Conservation (phyloP, 2,888 invertebrate species). For the Agelastica alni region DNA sequence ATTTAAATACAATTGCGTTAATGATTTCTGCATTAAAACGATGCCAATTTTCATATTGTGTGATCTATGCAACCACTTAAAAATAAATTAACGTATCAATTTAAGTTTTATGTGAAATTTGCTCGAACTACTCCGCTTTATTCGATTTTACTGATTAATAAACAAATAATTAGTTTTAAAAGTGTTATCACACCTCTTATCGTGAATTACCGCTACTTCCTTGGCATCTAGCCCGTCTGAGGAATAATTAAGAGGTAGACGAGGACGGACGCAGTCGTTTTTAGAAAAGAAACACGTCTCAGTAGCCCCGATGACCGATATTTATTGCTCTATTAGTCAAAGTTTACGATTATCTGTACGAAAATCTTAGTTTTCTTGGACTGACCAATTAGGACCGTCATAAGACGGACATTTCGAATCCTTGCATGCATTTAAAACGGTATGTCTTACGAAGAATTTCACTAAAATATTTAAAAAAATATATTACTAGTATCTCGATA, state of each 20-base stretch:
- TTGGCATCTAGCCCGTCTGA: constrained; percentile 6
- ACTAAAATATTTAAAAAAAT: too few relatives aligned
- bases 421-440: too few relatives aligned
- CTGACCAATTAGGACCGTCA: constrained; percentile 40
- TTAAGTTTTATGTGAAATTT: background rate
- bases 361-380: constrained; percentile 39
- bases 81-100: too few relatives aligned
- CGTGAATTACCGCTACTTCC: constrained; percentile 4
- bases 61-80: too few relatives aligned
- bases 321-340: constrained; percentile 41
- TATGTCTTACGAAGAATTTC: too few relatives aligned
- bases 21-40: too few relatives aligned
- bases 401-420: constrained; percentile 20
- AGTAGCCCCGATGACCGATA: constrained; percentile 33
- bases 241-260: constrained; percentile 5
- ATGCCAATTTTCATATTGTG: too few relatives aligned
- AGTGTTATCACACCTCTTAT: constrained; percentile 4
- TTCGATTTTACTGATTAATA: background rate
- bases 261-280: constrained; percentile 12
- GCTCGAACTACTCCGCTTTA: background rate
- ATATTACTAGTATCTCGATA: too few relatives aligned
- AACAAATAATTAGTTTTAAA: background rate
- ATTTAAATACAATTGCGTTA: too few relatives aligned
- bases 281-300: constrained; percentile 34
- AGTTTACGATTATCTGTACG: constrained; percentile 35